These are phyloP conservation scores for Lampropteryx suffumata DNA, from an alignment of 2,888 invertebrate species.

Conservation along the genomic window DNA sequence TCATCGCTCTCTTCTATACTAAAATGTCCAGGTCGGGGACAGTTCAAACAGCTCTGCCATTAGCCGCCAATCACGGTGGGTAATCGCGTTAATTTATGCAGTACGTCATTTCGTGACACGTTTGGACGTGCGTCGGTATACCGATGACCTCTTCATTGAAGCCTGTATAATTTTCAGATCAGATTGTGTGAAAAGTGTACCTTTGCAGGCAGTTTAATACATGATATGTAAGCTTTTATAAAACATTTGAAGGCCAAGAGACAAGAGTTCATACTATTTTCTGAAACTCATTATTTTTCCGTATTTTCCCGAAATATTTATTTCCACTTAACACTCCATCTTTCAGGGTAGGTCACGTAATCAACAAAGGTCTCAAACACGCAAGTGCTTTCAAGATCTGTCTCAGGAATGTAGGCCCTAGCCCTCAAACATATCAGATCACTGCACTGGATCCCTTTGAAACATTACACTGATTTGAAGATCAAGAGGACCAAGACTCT, in stretches of 20 bases:
- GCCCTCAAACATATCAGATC: constrained; percentile 48
- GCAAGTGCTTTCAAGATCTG: constrained; percentile 18
- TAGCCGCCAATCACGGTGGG: constrained; percentile 68
- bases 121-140: constrained; percentile 23
- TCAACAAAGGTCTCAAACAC: constrained; percentile 18
- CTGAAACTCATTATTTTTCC: too few relatives aligned
- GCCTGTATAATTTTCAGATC: constrained; percentile 16
- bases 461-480: constrained; percentile 64
- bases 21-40: constrained; percentile 26
- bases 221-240: too few relatives aligned
- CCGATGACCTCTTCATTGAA: constrained; percentile 14
- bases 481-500: constrained; percentile 61
- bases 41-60: constrained; percentile 60
- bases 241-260: too few relatives aligned
- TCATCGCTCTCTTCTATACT: background rate
- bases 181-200: background rate
- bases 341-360: background rate
- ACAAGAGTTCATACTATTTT: too few relatives aligned
- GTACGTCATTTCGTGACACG: constrained; percentile 53
- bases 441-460: constrained; percentile 59
- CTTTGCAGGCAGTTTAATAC: too few relatives aligned
- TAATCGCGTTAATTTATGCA: constrained; percentile 74
- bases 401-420: constrained; percentile 21
- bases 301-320: too few relatives aligned
- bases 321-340: too few relatives aligned